phyloP scores from a whole-genome alignment of 2,113 vertebrate species.

The Platycercus adscitus region DNA sequence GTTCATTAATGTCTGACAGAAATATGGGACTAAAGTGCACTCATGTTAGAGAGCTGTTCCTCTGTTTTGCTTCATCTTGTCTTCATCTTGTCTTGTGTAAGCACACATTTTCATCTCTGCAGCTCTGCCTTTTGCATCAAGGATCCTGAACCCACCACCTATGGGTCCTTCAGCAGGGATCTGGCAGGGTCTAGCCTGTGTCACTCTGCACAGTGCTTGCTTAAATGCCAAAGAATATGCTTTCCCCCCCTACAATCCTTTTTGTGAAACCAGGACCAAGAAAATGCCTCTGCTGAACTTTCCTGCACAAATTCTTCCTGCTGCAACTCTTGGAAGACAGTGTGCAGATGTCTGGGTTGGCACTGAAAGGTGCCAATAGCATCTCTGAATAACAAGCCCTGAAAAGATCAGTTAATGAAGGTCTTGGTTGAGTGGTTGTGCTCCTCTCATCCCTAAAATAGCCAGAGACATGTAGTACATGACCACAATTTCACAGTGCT shows the following conservation, averaged over 20 bases:
- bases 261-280: not conserved
- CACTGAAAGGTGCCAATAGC: not conserved
- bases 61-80: not conserved
- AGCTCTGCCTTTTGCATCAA: not conserved
- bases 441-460: not conserved
- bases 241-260: not conserved
- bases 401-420: not conserved
- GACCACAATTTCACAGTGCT: not conserved
- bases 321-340: not conserved
- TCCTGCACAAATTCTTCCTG: not conserved
- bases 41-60: not conserved
- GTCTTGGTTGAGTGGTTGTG: not conserved
- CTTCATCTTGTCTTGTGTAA: not conserved
- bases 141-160: fast-evolving
- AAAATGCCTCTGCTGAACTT: not conserved
- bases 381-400: not conserved
- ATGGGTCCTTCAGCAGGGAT: not conserved
- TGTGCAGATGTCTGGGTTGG: not conserved
- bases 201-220: not conserved
- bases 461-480: not conserved
- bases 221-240: not conserved
- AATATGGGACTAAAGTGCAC: not conserved
- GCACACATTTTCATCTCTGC: not conserved
- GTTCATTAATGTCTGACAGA: not conserved
- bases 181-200: not conserved